Evolutionary conservation across 1,140 invertebrate genomes (phyloP), one percentile per base, ranked within the genome.

Genomic region (Hyphantria cunea): DNA sequence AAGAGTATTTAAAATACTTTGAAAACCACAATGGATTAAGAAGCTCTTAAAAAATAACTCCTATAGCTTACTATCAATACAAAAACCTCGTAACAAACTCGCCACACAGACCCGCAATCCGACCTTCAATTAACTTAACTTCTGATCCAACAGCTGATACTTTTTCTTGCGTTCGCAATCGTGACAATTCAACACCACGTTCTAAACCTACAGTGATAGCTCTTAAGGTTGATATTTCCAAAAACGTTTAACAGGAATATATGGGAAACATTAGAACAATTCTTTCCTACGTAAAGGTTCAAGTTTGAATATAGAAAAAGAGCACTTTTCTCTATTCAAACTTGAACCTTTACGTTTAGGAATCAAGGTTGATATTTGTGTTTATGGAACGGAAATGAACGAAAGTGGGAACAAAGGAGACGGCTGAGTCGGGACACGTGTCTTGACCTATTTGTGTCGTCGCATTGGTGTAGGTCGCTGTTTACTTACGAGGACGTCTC

Each of bases 401-500:
- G 64, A 70, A 72, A 50, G 68, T 73, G 74, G 76, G 77, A 72
- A 58, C 55, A 58, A 58, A 82, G 73, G 71, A 78, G 76, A 52
- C 56, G 68, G 65, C 71, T 44, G 50, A 32, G 6, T 54, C 51
- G 37, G 37, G 34, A 50, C 45, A 58, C 47, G 56, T 60, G 52
- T 81, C 84, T 85, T 87, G 84, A 87, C 84, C 84, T 84, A 82
- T 66, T 77, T 78, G 61, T 60, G 64, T 64, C 74, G 69, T 55
- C 69, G 61, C 48, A 74, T 84, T 87, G 77, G 64, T 81, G 80
- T 70, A 74, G 84, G 84, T 87, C 84, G 80, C 14, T 60, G 48
- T 60, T 60, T 51, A 51, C 56, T 51, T 47, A 39, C 37, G 37
- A 25, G 17, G 17, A 11, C 34, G 34, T 44, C n/a, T 44, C 41